Evolutionary conservation across 2,113 vertebrate genomes (phyloP).

Genomic region (Chunga burmeisteri): DNA sequence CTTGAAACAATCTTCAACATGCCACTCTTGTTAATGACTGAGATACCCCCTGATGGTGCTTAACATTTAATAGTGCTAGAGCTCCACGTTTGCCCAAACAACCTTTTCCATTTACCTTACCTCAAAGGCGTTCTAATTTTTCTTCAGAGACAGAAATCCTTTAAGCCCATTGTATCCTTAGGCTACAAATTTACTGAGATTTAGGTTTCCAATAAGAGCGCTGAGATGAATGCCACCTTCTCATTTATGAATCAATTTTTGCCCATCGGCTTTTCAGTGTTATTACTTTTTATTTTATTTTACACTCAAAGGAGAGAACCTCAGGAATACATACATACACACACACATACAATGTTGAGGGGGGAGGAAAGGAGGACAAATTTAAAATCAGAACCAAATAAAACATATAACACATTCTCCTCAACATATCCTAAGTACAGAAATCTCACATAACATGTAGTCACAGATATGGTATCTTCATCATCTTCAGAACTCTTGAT

Average conservation of each 20-base stretch:
- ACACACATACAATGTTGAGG: neutral
- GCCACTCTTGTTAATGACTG: slow-evolving; percentile 86
- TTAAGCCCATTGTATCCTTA: slow-evolving; percentile 95
- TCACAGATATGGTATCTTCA: neutral
- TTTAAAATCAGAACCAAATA: neutral
- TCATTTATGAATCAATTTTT: slow-evolving; percentile 97
- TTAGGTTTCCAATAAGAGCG: slow-evolving; percentile 94
- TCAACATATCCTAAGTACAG: neutral
- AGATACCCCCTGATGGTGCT: slow-evolving; percentile 86
- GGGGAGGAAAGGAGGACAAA: neutral
- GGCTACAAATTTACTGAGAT: slow-evolving; percentile 98
- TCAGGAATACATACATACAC: slow-evolving; percentile 29
- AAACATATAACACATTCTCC: neutral
- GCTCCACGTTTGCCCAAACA: slow-evolving; percentile 87
- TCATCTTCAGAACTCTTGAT: neutral
- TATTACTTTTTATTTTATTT: slow-evolving; percentile 87
- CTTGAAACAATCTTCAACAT: slow-evolving; percentile 81
- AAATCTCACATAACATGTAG: neutral
- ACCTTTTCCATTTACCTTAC: slow-evolving; percentile 94
- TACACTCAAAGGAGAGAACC: slow-evolving; percentile 63
- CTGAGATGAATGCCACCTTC: slow-evolving; percentile 92
- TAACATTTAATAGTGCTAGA: slow-evolving; percentile 91
- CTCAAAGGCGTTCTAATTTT: slow-evolving; percentile 95
- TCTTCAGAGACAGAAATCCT: slow-evolving; percentile 99
- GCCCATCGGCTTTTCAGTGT: slow-evolving; percentile 84